Base-by-base conservation (phyloP, 2,797 vertebrate species). In the Saguinus oedipus region DNA sequence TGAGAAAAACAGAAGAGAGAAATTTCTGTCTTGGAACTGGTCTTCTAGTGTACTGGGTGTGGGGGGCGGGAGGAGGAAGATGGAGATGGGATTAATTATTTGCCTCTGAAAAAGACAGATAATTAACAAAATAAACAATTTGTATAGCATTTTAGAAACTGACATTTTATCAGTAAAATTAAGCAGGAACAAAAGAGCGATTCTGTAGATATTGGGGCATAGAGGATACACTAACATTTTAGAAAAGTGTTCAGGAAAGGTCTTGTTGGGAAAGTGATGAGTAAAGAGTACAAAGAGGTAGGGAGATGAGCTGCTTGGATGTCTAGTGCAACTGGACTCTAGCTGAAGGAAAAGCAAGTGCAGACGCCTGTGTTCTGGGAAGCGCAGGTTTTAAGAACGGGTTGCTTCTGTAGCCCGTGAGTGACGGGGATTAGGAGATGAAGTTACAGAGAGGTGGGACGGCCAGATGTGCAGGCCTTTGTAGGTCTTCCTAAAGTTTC, bases 61-160 rank as follows among this genome's bases (percentile, higher is more conserved):
- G 5, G 20, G 33, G 17, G 12, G 7, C 1, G 1, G 1, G 4
- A 24, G 24, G 7, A 2, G 22, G 8, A 55, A 39, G 22, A 88
- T 19, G 15, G 33, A 19, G 7, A 19, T 68, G 64, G 17, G 15
- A 19, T 68, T n/a, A 68, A 68, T 68, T 68, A 68, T n/a, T 4
- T n/a, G 64, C 3, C 15, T n/a, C 33, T 68, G 7, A 1, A 68
- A n/a, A 15, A 68, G 64, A 19, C 15, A 68, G 13, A 80, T 39
- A 55, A 55, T 46, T 72, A 81, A 27, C 30, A 61, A 88, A 87
- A 48, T 39, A 33, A 85, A 55, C 1, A 19, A 36, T 39, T 17
- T 33, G 7, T 59, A 44, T 17, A 59, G 26, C 12, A 42, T 72
- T 39, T 72, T 78, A 55, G 42, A 83, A 91, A 82, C 30, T 53